Base-by-base conservation (phyloP, 2,888 invertebrate genomes). In the Macropis europaea region DNA sequence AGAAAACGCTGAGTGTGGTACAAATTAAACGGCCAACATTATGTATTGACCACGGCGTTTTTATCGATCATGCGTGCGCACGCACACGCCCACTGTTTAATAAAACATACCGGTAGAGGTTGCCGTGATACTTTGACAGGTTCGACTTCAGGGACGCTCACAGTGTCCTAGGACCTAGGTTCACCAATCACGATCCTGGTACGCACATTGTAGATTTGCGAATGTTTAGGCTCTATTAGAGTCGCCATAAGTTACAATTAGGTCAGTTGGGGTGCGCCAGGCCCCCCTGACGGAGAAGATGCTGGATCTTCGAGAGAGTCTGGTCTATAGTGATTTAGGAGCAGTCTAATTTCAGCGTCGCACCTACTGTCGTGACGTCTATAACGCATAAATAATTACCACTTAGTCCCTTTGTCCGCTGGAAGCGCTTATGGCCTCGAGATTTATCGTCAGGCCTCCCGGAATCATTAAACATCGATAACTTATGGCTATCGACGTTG, bases 211-310 rank as follows among this genome's bases (percentile, higher is more conserved):
- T 69, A 59, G 69, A 76, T 40, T 63, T 66, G 79, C 71, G 74
- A 71, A 66, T 77, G 77, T 77, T 71, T 82, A n/a, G 83, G 81
- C 83, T 84, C 86, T 87, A 86, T 86, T 86, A 87, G 84, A 87
- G 82, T 77, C 78, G 82, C 86, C 86, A 89, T 89, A 89, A 89
- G 88, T 89, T 88, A 89, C 88, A 89, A 89, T 89, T 88, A 89
- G 88, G 86, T 88, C 86, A 88, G 81, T 82, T 79, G 68, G 85
- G 88, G 87, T 85, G 86, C 77, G 87, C 76, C 86, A 52, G 60
- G 52, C 64, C 76, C 80, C 76, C n/a, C 17, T 26, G 40, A 57
- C 38, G 40, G 54, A 57, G 59, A 64, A 38, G 34, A 56, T 42
- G 60, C 54, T 30, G 50, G 38, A 62, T 63, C 52, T 47, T 45